Conservation (phyloP, 1,140 invertebrate genomes). For the Stegodyphus mimosarum region DNA sequence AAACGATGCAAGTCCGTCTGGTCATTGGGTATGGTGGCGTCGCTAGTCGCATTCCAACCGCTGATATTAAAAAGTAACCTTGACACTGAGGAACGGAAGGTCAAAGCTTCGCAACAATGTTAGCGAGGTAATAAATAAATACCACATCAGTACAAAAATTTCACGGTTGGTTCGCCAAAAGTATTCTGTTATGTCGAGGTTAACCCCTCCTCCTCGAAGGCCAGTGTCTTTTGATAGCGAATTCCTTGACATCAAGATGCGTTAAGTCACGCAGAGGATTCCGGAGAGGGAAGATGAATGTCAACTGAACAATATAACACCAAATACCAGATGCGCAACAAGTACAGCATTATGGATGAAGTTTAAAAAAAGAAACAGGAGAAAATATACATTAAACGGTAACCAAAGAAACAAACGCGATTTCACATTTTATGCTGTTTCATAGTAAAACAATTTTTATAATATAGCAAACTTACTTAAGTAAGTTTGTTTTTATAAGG, state of each 20-base stretch:
- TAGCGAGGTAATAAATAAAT: slow-evolving; percentile 48
- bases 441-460: too few relatives aligned
- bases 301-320: slow-evolving; percentile 51
- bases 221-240: slow-evolving; percentile 31
- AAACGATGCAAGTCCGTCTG: too few relatives aligned
- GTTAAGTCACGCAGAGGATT: slow-evolving; percentile 42
- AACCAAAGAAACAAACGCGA: too few relatives aligned
- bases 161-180: slow-evolving; percentile 55
- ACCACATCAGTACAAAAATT: slow-evolving; percentile 48
- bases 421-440: too few relatives aligned
- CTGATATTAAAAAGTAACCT: slow-evolving; percentile 19
- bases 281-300: background rate
- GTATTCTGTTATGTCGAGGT: slow-evolving; percentile 41
- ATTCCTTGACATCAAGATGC: slow-evolving; percentile 50
- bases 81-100: slow-evolving; percentile 56
- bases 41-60: background rate
- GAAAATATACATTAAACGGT: too few relatives aligned
- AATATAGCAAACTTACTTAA: too few relatives aligned
- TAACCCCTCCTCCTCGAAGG: slow-evolving; percentile 18
- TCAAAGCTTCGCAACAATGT: slow-evolving; percentile 55
- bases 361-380: too few relatives aligned
- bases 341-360: background rate
- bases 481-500: too few relatives aligned
- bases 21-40: too few relatives aligned
- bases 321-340: slow-evolving; percentile 27